These are phyloP conservation scores for Entomobrya proxima DNA, from an alignment of 2,888 invertebrate genomes.

Conservation along the genomic window DNA sequence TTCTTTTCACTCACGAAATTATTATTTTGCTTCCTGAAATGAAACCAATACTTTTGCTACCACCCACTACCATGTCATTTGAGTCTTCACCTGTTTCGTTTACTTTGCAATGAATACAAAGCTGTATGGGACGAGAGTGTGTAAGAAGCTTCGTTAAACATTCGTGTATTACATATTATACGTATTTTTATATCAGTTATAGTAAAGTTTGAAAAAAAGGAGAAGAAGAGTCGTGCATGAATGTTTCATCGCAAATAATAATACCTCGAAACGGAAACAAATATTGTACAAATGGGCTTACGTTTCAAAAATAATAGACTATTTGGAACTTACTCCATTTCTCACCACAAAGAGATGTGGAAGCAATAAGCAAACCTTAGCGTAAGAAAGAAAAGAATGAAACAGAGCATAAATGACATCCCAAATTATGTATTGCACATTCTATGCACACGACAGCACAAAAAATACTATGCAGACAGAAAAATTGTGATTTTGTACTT, in stretches of 20 bases:
- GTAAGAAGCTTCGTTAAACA: not conserved
- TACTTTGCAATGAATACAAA: constrained; percentile 22
- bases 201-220: not conserved
- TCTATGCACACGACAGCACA: not conserved
- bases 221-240: not conserved
- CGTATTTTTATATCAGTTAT: not conserved
- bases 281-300: constrained; percentile 43
- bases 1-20: not conserved
- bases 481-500: not conserved
- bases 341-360: not conserved
- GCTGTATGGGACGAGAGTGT: not conserved
- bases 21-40: not conserved
- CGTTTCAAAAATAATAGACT: constrained; percentile 53
- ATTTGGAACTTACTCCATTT: constrained; percentile 18
- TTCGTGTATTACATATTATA: not conserved
- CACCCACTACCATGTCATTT: not conserved
- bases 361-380: not conserved
- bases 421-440: constrained; percentile 30
- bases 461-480: not conserved
- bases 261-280: constrained; percentile 27
- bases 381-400: not conserved
- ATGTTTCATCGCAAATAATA: constrained; percentile 2
- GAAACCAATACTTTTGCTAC: constrained; percentile 7
- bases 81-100: constrained; percentile 44
- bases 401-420: constrained; percentile 49